Evolutionary conservation across 2,113 vertebrate species (phyloP).

Genomic region (Neomonachus schauinslandi): DNA sequence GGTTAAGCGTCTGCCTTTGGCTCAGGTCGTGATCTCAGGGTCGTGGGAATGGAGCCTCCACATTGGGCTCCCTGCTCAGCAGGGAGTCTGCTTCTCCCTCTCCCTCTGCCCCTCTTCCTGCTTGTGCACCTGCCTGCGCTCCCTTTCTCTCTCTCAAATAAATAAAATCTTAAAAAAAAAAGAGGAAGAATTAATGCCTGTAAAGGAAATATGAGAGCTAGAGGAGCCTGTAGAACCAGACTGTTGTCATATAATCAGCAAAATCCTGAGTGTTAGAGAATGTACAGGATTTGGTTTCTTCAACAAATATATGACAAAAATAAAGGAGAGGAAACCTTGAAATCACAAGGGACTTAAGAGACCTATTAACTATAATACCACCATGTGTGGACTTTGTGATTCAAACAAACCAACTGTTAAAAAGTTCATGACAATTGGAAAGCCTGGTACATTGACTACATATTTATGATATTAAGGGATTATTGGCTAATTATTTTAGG

Average conservation of each 20-base stretch:
- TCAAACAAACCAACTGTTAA: background rate
- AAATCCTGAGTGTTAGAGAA: background rate
- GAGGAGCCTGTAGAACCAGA: background rate
- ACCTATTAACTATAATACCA: background rate
- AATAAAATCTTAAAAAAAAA: background rate
- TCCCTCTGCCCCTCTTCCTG: background rate
- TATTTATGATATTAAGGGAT: background rate
- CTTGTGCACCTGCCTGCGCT: background rate
- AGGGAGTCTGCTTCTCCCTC: background rate
- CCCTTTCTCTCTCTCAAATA: background rate
- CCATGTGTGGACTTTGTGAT: background rate
- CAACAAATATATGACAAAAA: background rate
- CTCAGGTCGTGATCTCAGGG: background rate
- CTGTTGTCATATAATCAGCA: background rate
- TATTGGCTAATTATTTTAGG: background rate
- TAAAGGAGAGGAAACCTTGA: background rate
- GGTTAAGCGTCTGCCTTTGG: background rate
- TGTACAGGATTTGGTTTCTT: background rate
- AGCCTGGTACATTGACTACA: background rate
- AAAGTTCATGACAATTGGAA: background rate
- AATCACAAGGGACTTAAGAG: background rate
- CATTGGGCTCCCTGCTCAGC: background rate
- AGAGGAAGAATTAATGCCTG: background rate
- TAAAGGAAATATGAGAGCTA: background rate
- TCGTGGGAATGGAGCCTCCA: background rate